Percentiles rank a stretch among this genome's conserved stretches.
Evolutionary conservation across 2,888 invertebrate species (phyloP).

Genomic region (Agrotis exclamationis): DNA sequence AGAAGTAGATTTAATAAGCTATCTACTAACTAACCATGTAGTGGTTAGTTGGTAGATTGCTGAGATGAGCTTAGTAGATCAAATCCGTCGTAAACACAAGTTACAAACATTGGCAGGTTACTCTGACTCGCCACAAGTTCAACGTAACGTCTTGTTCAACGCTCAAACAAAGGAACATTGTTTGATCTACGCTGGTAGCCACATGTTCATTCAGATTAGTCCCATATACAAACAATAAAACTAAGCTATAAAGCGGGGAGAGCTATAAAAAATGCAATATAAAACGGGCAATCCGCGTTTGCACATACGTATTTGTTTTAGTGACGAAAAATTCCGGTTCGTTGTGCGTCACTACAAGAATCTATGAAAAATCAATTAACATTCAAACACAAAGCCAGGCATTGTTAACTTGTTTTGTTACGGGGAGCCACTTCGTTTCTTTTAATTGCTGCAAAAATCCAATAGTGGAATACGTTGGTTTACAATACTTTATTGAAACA

Average conservation of each 20-base stretch:
- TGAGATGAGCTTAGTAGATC: not conserved
- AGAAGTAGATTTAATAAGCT: conserved; percentile 14
- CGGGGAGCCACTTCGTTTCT: conserved; percentile 39
- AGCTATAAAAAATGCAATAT: conserved; percentile 57
- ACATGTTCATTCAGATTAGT: conserved; percentile 39
- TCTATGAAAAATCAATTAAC: conserved; percentile 58
- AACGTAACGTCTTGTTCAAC: conserved; percentile 20
- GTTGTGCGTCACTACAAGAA: conserved; percentile 43
- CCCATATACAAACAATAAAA: conserved; percentile 47
- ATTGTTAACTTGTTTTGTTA: conserved; percentile 55
- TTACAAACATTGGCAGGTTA: conserved; percentile 9
- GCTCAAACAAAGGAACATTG: conserved; percentile 21
- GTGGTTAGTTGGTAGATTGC: not conserved
- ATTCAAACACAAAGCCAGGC: conserved; percentile 43
- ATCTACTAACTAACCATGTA: not conserved
- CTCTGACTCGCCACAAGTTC: conserved; percentile 11
- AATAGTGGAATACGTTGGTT: conserved; percentile 18
- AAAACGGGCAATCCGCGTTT: conserved; percentile 48
- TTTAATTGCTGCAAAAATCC: conserved; percentile 39
- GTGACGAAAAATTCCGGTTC: conserved; percentile 40
- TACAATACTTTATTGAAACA: conserved; percentile 27
- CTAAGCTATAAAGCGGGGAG: conserved; percentile 37
- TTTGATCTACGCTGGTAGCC: conserved; percentile 6
- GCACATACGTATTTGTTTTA: conserved; percentile 53
- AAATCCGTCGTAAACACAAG: conserved; percentile 1